A percentile compares a stretch with the other conserved stretches of the same genome.
Conservation (phyloP, 1,140 invertebrate species). For the Branchinecta lynchi region DNA sequence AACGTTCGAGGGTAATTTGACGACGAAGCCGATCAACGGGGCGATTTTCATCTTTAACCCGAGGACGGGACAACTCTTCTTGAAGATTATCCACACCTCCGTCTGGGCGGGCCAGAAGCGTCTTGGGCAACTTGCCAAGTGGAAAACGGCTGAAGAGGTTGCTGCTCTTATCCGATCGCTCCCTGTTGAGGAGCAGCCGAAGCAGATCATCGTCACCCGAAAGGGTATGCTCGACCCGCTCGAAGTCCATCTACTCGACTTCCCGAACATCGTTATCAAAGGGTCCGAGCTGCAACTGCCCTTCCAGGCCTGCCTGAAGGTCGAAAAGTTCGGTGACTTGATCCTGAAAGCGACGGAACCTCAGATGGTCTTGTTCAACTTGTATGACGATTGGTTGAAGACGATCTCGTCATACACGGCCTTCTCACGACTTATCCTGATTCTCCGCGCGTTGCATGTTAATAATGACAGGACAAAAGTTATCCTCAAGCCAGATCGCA, state of each 20-base stretch:
- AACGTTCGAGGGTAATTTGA: slow-evolving; percentile 98
- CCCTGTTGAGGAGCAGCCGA: slow-evolving; percentile 98
- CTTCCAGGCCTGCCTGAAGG: slow-evolving; percentile 97
- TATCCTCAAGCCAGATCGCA: slow-evolving; percentile 95
- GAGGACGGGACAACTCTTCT: slow-evolving; percentile 94
- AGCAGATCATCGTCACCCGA: slow-evolving; percentile 98
- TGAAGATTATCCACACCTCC: slow-evolving; percentile 99
- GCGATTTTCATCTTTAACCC: slow-evolving; percentile 99
- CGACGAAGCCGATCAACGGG: slow-evolving; percentile 98
- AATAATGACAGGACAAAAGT: slow-evolving; percentile 99
- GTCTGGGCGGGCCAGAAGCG: slow-evolving; percentile 97
- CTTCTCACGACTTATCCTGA: slow-evolving; percentile 92
- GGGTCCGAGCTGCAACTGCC: slow-evolving; percentile 95
- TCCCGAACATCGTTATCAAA: slow-evolving; percentile 99
- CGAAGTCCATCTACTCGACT: slow-evolving; percentile 94
- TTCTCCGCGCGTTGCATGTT: slow-evolving; percentile 89
- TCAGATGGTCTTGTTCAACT: slow-evolving; percentile 98
- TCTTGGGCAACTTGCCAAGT: slow-evolving; percentile 87
- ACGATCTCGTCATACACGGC: slow-evolving; percentile 90
- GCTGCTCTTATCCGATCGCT: slow-evolving; percentile 95
- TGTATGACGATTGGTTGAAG: slow-evolving; percentile 99
- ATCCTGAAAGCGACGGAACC: slow-evolving; percentile 99
- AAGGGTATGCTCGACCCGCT: slow-evolving; percentile 99
- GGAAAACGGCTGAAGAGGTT: slow-evolving; percentile 99
- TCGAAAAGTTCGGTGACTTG: slow-evolving; percentile 98